Evolutionary conservation across 2,888 invertebrate genomes (phyloP).

Genomic region (Gisinianus flammeolus): DNA sequence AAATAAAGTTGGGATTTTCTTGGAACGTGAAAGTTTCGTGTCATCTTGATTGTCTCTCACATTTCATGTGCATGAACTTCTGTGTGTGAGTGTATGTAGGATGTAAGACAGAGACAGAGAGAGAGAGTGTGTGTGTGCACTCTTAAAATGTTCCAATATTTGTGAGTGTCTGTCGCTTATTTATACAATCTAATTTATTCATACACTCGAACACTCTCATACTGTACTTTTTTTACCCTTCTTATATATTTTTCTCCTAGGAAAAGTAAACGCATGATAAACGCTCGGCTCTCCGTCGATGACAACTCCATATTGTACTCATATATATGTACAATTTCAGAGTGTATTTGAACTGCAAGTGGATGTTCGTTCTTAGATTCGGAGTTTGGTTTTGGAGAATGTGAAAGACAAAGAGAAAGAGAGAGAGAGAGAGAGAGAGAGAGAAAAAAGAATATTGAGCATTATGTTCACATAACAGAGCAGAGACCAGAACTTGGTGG

Average conservation of each 20-base stretch:
- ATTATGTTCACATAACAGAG: neutral
- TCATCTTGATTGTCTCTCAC: neutral
- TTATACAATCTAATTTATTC: neutral
- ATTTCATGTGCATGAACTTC: neutral
- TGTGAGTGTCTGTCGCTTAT: neutral
- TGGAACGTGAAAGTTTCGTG: neutral
- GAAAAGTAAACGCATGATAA: too few relatives aligned
- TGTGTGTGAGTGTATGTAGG: neutral
- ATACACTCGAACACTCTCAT: neutral
- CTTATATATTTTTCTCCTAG: too few relatives aligned
- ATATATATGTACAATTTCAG: too few relatives aligned
- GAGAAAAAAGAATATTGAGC: neutral
- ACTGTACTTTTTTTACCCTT: too few relatives aligned
- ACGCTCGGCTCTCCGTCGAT: too few relatives aligned
- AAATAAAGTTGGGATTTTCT: neutral
- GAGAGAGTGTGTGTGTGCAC: too few relatives aligned
- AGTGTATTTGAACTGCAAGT: neutral
- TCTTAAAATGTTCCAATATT: too few relatives aligned
- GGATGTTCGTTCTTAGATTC: too few relatives aligned
- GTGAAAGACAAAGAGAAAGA: neutral
- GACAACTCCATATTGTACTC: too few relatives aligned
- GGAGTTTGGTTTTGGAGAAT: neutral
- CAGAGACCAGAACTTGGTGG: neutral
- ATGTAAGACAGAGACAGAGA: neutral
- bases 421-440: constrained; percentile 4